A percentile compares a stretch with the other conserved stretches of the same genome.
Evolutionary conservation across 2,113 vertebrate genomes (phyloP).

Genomic region (Corythoichthys intestinalis): DNA sequence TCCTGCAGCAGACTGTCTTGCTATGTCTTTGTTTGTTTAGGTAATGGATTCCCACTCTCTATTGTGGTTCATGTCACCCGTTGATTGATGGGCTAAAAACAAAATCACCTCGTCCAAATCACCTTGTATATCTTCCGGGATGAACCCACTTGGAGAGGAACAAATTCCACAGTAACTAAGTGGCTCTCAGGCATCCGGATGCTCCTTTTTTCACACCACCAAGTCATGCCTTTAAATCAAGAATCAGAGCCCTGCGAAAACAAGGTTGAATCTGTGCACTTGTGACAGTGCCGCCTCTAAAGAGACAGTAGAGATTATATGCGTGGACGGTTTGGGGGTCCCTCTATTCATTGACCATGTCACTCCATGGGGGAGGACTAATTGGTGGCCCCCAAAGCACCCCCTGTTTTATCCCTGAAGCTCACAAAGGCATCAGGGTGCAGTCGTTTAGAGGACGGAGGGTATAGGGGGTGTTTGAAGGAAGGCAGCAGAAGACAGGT

Average conservation of each 20-base stretch:
- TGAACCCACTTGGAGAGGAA: constrained; percentile 37
- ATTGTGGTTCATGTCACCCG: constrained; percentile 64
- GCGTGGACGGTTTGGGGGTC: constrained; percentile 65
- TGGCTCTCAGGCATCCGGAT: constrained; percentile 59
- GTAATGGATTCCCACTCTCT: constrained; percentile 69
- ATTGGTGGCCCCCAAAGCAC: constrained; percentile 73
- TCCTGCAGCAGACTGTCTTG: constrained; percentile 57
- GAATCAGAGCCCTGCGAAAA: constrained; percentile 46
- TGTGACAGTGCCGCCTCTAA: constrained; percentile 50
- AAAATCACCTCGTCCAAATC: constrained; percentile 57
- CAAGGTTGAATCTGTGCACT: constrained; percentile 57
- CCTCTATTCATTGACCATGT: constrained; percentile 69
- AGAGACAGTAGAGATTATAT: constrained; percentile 61
- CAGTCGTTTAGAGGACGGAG: constrained; percentile 39
- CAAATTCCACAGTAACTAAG: constrained; percentile 50
- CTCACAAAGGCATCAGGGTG: constrained; percentile 69
- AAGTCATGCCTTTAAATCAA: constrained; percentile 55
- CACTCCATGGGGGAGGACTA: constrained; percentile 76
- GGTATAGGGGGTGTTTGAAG: constrained; percentile 18
- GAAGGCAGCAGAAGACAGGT: constrained; percentile 49
- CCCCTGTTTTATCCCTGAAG: constrained; percentile 63
- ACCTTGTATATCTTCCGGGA: constrained; percentile 22
- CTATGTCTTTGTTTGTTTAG: constrained; percentile 70
- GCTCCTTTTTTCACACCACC: constrained; percentile 38
- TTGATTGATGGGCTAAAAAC: constrained; percentile 58